Conservation (phyloP, 2,113 vertebrate species). For the Ailurus styani region DNA sequence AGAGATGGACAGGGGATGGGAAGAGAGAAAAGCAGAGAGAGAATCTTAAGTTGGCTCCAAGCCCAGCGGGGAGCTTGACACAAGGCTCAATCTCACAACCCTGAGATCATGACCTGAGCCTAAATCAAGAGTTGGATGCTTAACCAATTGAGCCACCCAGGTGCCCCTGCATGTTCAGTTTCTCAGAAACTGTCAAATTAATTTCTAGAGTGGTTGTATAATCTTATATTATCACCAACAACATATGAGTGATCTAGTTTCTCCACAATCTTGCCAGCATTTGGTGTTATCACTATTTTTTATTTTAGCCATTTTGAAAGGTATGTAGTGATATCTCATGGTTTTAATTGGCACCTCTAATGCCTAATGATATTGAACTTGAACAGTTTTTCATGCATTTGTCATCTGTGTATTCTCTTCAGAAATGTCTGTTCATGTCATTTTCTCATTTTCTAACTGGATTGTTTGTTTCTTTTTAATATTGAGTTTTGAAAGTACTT, state of each 20-base stretch:
- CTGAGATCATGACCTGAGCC: background rate
- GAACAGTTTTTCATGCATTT: background rate
- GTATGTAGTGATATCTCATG: background rate
- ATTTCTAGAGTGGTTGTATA: background rate
- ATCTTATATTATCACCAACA: background rate
- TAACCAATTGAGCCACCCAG: background rate
- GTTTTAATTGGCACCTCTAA: background rate
- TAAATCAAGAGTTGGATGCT: background rate
- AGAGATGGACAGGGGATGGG: background rate
- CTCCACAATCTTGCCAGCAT: background rate
- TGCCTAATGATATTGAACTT: background rate
- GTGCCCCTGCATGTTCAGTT: background rate
- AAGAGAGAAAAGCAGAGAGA: background rate
- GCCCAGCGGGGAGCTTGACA: background rate
- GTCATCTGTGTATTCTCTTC: background rate
- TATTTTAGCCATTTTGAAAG: background rate
- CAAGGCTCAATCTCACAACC: background rate
- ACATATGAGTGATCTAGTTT: background rate
- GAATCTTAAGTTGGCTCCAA: background rate
- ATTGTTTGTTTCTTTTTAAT: background rate
- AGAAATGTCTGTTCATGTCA: background rate
- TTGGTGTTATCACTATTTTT: background rate
- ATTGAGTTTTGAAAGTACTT: background rate
- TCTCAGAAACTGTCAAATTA: background rate
- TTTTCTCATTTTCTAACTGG: conserved; percentile 19